These are phyloP conservation scores for Delia radicum DNA, from an alignment of 1,140 invertebrate species.

Conservation along the genomic window DNA sequence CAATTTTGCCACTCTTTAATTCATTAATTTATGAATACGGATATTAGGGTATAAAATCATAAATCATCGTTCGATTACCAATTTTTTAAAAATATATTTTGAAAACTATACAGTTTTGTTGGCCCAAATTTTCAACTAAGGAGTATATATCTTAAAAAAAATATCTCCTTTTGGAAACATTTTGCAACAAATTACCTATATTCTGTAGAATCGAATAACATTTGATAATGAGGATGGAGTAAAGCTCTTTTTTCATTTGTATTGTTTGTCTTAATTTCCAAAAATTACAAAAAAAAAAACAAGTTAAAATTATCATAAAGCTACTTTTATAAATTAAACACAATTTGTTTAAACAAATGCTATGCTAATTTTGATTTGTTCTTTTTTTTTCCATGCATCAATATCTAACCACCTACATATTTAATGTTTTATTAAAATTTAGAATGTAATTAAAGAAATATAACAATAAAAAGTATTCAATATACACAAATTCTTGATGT, in stretches of 20 bases:
- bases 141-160: not conserved
- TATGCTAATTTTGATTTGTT: conserved; percentile 10
- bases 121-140: not conserved
- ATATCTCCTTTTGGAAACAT: not conserved
- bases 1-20: too few relatives aligned
- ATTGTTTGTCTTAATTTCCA: conserved; percentile 22
- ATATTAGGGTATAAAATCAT: too few relatives aligned
- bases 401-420: conserved; percentile 23
- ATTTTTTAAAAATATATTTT: not conserved
- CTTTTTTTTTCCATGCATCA: conserved; percentile 6
- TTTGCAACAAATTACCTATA: not conserved
- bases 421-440: conserved; percentile 7
- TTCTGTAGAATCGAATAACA: not conserved
- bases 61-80: not conserved
- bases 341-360: not conserved
- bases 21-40: too few relatives aligned
- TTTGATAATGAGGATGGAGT: not conserved
- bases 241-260: conserved; percentile 21
- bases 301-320: conserved; percentile 8
- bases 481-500: too few relatives aligned
- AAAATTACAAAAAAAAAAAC: not conserved
- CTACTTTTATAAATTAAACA: not conserved
- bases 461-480: conserved; percentile 6
- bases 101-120: not conserved
- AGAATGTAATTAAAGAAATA: conserved; percentile 7